Evolutionary conservation across 1,140 invertebrate genomes (phyloP).

Genomic region (Yoshiicerus persimilis): DNA sequence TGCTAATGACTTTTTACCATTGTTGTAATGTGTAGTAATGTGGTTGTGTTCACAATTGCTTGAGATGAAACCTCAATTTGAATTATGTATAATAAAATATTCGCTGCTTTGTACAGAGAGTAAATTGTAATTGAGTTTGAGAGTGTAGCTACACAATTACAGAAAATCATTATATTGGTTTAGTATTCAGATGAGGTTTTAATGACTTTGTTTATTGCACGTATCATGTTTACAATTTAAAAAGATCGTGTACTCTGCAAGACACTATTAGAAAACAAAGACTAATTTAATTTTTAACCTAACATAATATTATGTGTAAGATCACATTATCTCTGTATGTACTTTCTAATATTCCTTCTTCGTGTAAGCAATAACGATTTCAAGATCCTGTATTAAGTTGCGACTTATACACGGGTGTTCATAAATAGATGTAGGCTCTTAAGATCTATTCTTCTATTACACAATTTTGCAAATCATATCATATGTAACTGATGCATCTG

Average conservation of each 20-base stretch:
- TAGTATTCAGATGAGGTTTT: constrained; percentile 6
- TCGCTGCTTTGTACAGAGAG: background rate
- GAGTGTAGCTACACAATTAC: background rate
- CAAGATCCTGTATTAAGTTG: background rate
- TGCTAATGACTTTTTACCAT: background rate
- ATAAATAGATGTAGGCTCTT: too few relatives aligned
- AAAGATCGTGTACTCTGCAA: background rate
- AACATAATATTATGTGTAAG: background rate
- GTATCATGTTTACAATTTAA: background rate
- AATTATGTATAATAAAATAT: background rate
- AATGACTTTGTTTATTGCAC: background rate
- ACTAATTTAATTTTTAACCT: background rate
- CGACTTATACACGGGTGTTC: too few relatives aligned
- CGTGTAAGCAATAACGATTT: background rate
- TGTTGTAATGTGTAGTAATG: background rate
- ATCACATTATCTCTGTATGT: background rate
- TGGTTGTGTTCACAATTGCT: background rate
- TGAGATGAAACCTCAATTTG: background rate
- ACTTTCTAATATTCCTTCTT: background rate
- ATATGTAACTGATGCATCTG: too few relatives aligned
- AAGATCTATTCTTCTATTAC: too few relatives aligned
- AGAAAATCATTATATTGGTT: constrained; percentile 5
- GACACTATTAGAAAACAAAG: background rate
- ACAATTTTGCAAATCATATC: too few relatives aligned
- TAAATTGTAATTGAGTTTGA: background rate